Conservation (phyloP, 2,113 vertebrate genomes). For the Thermophis baileyi region DNA sequence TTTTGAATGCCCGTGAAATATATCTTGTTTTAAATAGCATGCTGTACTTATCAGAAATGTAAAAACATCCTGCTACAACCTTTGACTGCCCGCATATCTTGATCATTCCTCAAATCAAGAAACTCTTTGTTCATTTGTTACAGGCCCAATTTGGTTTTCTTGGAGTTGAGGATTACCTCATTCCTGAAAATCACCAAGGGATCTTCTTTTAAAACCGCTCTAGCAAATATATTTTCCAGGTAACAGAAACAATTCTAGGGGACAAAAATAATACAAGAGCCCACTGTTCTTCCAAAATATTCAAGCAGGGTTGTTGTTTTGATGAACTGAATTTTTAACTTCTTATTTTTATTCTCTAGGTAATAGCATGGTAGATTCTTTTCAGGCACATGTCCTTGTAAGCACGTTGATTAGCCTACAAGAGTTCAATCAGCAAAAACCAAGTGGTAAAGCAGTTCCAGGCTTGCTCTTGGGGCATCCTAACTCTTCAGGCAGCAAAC, state of each 20-base stretch:
- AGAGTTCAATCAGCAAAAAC: not conserved
- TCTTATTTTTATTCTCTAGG: constrained; percentile 15
- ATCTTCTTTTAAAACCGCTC: constrained; percentile 19
- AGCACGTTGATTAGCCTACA: not conserved
- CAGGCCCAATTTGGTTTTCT: not conserved
- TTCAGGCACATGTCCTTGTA: not conserved
- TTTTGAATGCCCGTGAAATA: not conserved
- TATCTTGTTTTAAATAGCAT: not conserved
- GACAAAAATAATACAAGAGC: not conserved
- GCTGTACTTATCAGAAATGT: not conserved
- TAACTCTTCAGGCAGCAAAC: not conserved
- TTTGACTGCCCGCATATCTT: not conserved
- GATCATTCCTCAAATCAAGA: constrained; percentile 4
- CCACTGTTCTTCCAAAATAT: not conserved
- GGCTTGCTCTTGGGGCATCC: not conserved
- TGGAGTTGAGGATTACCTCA: constrained; percentile 19
- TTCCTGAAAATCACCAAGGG: constrained; percentile 26
- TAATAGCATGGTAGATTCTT: not conserved
- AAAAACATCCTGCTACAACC: not conserved
- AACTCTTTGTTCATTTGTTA: not conserved
- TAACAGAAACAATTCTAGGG: not conserved
- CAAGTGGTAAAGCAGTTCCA: not conserved
- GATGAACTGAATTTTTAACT: constrained; percentile 22
- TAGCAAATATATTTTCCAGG: not conserved
- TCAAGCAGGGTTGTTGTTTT: constrained; percentile 14